Evolutionary conservation across 2,888 invertebrate genomes (phyloP).

Genomic region (Copidosoma aretas): DNA sequence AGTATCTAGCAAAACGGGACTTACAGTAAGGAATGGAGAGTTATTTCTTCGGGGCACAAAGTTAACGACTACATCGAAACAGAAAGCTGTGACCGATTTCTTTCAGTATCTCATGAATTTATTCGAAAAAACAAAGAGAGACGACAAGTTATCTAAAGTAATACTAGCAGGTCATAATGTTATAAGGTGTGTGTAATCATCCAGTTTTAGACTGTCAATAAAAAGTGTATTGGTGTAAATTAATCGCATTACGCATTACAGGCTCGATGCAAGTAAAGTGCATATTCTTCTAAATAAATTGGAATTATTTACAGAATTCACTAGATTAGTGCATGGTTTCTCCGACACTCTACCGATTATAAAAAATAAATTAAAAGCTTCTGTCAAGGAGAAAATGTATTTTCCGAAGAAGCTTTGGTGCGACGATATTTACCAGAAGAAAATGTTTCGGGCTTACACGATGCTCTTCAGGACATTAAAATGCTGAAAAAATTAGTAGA

Average conservation of each 20-base stretch:
- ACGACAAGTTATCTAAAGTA: not conserved
- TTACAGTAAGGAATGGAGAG: not conserved
- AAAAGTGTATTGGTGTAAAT: not conserved
- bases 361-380: conserved; percentile 4
- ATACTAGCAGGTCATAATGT: conserved; percentile 15
- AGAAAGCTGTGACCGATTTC: not conserved
- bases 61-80: not conserved
- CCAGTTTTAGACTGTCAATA: conserved; percentile 2
- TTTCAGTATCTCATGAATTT: not conserved
- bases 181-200: conserved; percentile 2
- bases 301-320: not conserved
- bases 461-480: conserved; percentile 22
- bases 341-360: conserved; percentile 4
- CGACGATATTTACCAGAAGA: conserved; percentile 11
- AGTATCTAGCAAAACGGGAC: not conserved
- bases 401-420: conserved; percentile 6
- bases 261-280: conserved; percentile 15
- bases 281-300: conserved; percentile 11
- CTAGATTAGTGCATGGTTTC: conserved; percentile 2
- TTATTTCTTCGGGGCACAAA: not conserved
- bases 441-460: not conserved
- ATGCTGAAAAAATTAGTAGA: conserved; percentile 10
- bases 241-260: not conserved
- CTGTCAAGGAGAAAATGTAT: not conserved
- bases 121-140: conserved; percentile 1